A percentile compares a stretch with the other conserved stretches of the same genome.
Conservation (phyloP, 2,797 vertebrate genomes). For the Orientallactaga sibirica region DNA sequence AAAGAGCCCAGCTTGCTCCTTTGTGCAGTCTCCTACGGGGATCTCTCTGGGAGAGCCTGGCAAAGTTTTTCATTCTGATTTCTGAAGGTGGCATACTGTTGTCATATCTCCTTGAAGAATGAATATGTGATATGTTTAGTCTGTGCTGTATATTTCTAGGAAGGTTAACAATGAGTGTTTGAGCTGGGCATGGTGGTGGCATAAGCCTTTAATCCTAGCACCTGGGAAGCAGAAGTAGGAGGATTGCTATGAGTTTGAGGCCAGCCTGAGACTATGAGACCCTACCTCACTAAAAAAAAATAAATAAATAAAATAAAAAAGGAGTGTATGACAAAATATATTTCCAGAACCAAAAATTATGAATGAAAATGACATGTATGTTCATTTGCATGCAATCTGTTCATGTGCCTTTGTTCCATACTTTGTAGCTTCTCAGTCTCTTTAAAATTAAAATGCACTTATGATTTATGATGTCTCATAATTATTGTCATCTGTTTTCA, state of each 20-base stretch:
- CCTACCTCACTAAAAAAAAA: no score
- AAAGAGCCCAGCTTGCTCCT: background rate
- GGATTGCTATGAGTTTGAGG: no score
- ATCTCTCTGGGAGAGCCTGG: slow-evolving; percentile 13
- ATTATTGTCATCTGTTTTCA: slow-evolving; percentile 49
- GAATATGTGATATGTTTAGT: slow-evolving; percentile 36
- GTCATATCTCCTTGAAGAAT: slow-evolving; percentile 31
- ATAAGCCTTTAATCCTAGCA: no score
- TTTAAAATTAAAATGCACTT: slow-evolving; percentile 44
- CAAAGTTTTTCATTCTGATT: slow-evolving; percentile 13
- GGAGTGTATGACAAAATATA: slow-evolving; percentile 23
- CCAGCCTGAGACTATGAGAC: no score
- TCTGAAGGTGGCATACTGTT: background rate
- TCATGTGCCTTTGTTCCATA: background rate
- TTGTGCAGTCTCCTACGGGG: background rate
- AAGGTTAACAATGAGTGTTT: slow-evolving; percentile 55
- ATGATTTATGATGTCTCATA: slow-evolving; percentile 22
- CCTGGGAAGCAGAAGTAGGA: no score
- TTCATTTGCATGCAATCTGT: background rate
- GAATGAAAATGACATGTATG: slow-evolving; percentile 48
- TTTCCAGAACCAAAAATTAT: background rate
- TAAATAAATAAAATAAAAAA: no score
- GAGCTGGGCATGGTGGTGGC: no score
- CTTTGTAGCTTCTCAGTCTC: background rate
- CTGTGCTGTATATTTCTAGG: slow-evolving; percentile 24